phyloP scores from a whole-genome alignment of 2,888 invertebrate genomes.

The Dasypogon diadema region DNA sequence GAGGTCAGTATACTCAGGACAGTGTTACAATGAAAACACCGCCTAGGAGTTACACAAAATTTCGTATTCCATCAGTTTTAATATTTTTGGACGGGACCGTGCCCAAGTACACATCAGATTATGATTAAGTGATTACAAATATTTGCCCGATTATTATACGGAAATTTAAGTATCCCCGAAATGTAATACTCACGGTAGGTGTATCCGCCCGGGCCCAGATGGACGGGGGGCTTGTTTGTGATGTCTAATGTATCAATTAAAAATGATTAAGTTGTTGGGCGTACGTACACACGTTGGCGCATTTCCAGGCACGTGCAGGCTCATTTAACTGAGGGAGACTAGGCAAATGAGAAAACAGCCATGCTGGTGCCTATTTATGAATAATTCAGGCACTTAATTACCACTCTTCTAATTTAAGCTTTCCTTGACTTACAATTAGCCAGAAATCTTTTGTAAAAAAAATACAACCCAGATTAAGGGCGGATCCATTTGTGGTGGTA shows the following conservation, averaged over 20 bases:
- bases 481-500: too few relatives aligned
- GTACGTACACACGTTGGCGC: neutral
- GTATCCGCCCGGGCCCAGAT: constrained; percentile 6
- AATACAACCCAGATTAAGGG: neutral
- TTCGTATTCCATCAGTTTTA: constrained; percentile 5
- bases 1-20: too few relatives aligned
- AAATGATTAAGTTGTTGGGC: constrained; percentile 67
- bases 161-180: constrained; percentile 50
- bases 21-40: constrained; percentile 2
- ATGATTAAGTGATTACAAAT: constrained; percentile 54
- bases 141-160: constrained; percentile 52
- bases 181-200: constrained; percentile 14
- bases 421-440: constrained; percentile 5
- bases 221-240: constrained; percentile 56
- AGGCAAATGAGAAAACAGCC: neutral
- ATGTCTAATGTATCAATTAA: constrained; percentile 69
- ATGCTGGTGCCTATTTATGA: constrained; percentile 3
- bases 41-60: neutral
- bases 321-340: neutral
- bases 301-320: constrained; percentile 14
- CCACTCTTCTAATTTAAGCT: neutral
- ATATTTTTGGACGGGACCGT: constrained; percentile 19
- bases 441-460: neutral
- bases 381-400: constrained; percentile 9
- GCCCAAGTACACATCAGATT: constrained; percentile 24